Percentiles rank a stretch among this genome's conserved stretches.
phyloP scores from a whole-genome alignment of 2,797 vertebrate species.

The Hyperoplus immaculatus region DNA sequence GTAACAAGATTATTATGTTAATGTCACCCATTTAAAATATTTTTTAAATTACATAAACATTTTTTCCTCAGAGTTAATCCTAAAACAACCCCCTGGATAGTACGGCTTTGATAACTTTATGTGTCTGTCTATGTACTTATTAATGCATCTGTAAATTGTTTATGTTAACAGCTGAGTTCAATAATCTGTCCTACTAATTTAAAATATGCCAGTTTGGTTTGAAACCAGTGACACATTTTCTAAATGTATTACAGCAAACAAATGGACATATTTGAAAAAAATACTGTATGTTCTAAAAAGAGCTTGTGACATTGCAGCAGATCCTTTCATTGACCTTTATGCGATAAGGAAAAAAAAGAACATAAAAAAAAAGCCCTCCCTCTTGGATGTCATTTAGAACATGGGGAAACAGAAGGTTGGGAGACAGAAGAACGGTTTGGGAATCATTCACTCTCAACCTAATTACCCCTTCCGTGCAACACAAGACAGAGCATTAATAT shows the following conservation, averaged over 20 bases:
- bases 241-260: not conserved
- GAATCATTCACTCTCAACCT: slow-evolving; percentile 85
- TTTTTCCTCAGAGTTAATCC: not conserved
- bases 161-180: not conserved
- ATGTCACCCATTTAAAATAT: slow-evolving; percentile 1
- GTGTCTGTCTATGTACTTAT: not conserved
- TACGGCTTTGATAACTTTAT: not conserved
- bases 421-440: slow-evolving; percentile 85
- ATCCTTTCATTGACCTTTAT: slow-evolving; percentile 67
- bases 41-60: not conserved
- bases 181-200: slow-evolving; percentile 8
- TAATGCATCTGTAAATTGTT: not conserved
- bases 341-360: slow-evolving; percentile 21
- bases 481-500: slow-evolving; percentile 84
- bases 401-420: slow-evolving; percentile 85
- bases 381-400: slow-evolving; percentile 79
- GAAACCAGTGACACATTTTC: not conserved
- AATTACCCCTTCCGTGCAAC: slow-evolving; percentile 85
- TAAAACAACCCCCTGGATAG: not conserved
- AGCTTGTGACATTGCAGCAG: slow-evolving; percentile 6
- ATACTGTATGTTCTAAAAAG: slow-evolving; percentile 2
- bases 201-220: not conserved
- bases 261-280: slow-evolving; percentile 2
- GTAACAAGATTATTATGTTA: not conserved
- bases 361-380: slow-evolving; percentile 34